Conservation (phyloP, 2,797 vertebrate species). For the Gorsachius magnificus region DNA sequence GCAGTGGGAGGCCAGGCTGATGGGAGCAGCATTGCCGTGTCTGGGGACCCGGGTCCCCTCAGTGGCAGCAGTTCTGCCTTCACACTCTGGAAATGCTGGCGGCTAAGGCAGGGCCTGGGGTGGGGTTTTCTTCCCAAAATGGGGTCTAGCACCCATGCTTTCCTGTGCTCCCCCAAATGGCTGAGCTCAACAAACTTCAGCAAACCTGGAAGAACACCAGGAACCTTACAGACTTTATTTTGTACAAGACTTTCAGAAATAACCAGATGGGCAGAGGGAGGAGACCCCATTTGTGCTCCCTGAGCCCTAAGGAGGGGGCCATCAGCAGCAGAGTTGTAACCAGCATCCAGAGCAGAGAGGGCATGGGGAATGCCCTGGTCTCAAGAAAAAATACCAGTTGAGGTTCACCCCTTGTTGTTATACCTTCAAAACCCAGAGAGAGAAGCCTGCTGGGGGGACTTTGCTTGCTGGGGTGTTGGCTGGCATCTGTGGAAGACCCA, state of each 20-base stretch:
- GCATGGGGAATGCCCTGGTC: rapidly evolving
- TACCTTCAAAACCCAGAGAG: not conserved
- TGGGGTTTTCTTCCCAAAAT: not conserved
- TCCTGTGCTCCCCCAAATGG: not conserved
- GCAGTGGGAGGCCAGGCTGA: too few species aligned
- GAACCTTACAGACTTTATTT: not conserved
- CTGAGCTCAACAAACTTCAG: not conserved
- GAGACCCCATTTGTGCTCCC: not conserved
- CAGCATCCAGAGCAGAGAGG: not conserved
- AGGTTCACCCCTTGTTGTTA: not conserved
- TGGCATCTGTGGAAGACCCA: not conserved
- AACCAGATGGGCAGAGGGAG: not conserved
- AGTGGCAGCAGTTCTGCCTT: rapidly evolving
- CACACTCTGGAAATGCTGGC: not conserved
- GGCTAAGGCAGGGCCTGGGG: not conserved
- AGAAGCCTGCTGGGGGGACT: not conserved
- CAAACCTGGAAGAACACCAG: not conserved
- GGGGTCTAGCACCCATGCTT: not conserved
- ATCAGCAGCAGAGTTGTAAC: not conserved
- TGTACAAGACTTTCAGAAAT: not conserved
- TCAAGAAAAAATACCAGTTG: not conserved
- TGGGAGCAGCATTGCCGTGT: not conserved
- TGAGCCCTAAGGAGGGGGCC: not conserved
- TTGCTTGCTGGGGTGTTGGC: not conserved
- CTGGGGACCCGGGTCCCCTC: not conserved